These are phyloP conservation scores for Pontoporia blainvillei DNA, from an alignment of 2,113 vertebrate species.

Conservation along the genomic window DNA sequence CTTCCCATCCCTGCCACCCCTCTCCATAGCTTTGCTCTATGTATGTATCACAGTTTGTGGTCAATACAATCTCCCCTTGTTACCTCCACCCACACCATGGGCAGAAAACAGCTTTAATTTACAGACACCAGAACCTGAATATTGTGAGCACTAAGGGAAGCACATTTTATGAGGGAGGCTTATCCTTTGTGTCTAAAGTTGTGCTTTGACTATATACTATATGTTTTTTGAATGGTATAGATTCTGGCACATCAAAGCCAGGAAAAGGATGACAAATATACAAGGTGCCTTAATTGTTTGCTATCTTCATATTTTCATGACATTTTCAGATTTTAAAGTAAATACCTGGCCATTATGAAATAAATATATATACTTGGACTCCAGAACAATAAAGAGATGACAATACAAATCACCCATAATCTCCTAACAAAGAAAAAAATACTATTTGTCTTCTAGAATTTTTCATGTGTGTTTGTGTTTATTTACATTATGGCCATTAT, in stretches of 20 bases:
- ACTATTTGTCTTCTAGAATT: background rate
- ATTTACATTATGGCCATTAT: background rate
- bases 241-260: background rate
- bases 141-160: rapidly evolving
- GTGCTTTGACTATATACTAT: rapidly evolving
- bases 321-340: background rate
- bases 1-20: rapidly evolving
- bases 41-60: rapidly evolving
- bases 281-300: background rate
- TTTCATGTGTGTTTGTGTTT: background rate
- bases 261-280: background rate
- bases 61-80: background rate
- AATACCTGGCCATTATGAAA: background rate
- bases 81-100: rapidly evolving
- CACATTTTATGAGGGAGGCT: rapidly evolving
- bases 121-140: rapidly evolving
- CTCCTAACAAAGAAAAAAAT: background rate
- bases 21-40: background rate
- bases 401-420: background rate
- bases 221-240: background rate
- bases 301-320: background rate
- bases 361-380: background rate
- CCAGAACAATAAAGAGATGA: background rate
- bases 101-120: too few species aligned
- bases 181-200: rapidly evolving